A percentile compares a stretch with the other conserved stretches of the same genome.
Evolutionary conservation across 2,888 invertebrate species (phyloP).

Genomic region (Polyploca ridens): DNA sequence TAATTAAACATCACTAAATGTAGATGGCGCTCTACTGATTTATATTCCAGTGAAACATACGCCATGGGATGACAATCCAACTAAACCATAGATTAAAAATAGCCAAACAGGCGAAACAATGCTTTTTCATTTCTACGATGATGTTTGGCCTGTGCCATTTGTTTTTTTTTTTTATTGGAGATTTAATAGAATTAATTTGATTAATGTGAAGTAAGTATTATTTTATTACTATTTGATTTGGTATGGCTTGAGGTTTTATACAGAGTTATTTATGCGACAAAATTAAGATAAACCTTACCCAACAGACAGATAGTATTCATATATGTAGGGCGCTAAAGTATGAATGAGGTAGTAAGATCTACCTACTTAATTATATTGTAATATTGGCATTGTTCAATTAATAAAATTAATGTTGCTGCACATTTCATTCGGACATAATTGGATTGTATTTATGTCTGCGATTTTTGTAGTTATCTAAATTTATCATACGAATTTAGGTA

Average conservation of each 20-base stretch:
- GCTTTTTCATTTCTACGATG: neutral
- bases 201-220: constrained; percentile 5
- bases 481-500: constrained; percentile 11
- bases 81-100: constrained; percentile 13
- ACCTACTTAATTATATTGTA: constrained; percentile 25
- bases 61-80: constrained; percentile 20
- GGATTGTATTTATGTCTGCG: neutral
- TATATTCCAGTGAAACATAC: constrained; percentile 21
- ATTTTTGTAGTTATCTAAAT: constrained; percentile 21
- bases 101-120: neutral
- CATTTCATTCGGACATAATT: neutral
- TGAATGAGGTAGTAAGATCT: constrained; percentile 22
- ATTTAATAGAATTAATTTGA: neutral
- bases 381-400: constrained; percentile 24
- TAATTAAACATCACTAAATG: neutral
- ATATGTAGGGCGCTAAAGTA: constrained; percentile 24
- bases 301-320: constrained; percentile 23
- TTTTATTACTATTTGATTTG: constrained; percentile 60
- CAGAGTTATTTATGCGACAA: constrained; percentile 70
- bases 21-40: constrained; percentile 25
- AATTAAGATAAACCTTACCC: constrained; percentile 26
- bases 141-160: constrained; percentile 2
- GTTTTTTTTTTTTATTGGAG: neutral
- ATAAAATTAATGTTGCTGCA: neutral
- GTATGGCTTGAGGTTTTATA: constrained; percentile 80